Evolutionary conservation across 1,140 invertebrate genomes (phyloP).

Genomic region (Gryllus bimaculatus): DNA sequence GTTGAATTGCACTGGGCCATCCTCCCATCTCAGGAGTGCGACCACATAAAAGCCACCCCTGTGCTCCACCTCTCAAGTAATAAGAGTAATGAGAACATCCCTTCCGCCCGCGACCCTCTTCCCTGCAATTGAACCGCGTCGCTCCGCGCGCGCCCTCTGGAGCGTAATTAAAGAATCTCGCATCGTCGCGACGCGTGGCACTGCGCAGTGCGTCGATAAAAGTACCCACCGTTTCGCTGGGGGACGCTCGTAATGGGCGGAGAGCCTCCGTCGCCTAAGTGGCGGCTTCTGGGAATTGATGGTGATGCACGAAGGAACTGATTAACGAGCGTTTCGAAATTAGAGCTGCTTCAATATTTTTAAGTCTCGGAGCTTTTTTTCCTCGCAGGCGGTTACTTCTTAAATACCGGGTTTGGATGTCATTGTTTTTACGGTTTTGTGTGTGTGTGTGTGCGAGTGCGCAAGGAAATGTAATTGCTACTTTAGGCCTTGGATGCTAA

Average conservation of each 20-base stretch:
- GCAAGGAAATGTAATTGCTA: not conserved
- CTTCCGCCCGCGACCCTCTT: not conserved
- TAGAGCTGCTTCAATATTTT: not conserved
- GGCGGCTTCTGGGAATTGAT: not conserved
- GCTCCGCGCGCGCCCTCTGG: not conserved
- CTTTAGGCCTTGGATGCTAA: not conserved
- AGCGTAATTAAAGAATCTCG: not conserved
- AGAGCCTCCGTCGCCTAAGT: not conserved
- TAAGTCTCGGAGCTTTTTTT: not conserved
- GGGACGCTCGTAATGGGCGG: not conserved
- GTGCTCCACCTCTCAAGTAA: too few species aligned
- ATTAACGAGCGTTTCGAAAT: not conserved
- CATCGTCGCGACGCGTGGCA: not conserved
- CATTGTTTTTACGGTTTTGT: not conserved
- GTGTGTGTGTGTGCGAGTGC: not conserved
- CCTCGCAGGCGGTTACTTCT: not conserved
- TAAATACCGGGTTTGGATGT: not conserved
- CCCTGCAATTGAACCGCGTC: not conserved
- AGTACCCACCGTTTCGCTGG: not conserved
- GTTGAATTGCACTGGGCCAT: too few species aligned
- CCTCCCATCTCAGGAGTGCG: too few species aligned
- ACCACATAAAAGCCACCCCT: too few species aligned
- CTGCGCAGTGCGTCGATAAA: not conserved
- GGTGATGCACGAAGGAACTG: not conserved
- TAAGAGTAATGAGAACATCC: not conserved